These are phyloP conservation scores for Drosophila tanythrix DNA, from an alignment of 2,888 invertebrate genomes.

Conservation along the genomic window DNA sequence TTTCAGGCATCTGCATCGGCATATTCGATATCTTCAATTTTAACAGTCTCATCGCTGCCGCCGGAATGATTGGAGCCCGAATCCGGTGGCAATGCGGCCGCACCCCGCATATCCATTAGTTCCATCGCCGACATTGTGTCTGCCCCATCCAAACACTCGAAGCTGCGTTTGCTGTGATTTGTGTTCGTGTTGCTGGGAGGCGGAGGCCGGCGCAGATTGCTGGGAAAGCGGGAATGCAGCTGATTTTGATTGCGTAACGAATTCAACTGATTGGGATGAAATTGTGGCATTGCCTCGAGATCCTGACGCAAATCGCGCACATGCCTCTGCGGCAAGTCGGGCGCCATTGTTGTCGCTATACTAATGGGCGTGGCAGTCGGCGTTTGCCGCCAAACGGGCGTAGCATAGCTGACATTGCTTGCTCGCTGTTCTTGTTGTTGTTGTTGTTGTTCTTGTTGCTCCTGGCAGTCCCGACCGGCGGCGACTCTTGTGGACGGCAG, in stretches of 20 bases:
- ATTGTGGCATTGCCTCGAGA: constrained; percentile 80
- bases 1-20: constrained; percentile 83
- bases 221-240: constrained; percentile 53
- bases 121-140: constrained; percentile 70
- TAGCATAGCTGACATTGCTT: constrained; percentile 49
- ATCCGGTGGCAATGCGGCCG: constrained; percentile 62
- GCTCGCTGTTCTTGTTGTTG: constrained; percentile 34
- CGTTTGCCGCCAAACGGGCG: constrained; percentile 53
- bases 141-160: constrained; percentile 61
- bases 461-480: constrained; percentile 9
- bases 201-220: constrained; percentile 19
- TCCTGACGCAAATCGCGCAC: constrained; percentile 80
- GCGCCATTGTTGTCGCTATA: neutral
- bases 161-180: constrained; percentile 34
- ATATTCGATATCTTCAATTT: constrained; percentile 84
- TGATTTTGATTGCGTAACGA: constrained; percentile 62
- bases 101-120: constrained; percentile 73
- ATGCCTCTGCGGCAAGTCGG: constrained; percentile 56
- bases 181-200: constrained; percentile 13
- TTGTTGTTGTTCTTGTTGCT: constrained; percentile 24
- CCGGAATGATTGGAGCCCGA: constrained; percentile 85
- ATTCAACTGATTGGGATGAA: constrained; percentile 67
- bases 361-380: constrained; percentile 47
- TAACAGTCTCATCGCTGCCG: constrained; percentile 84
- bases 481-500: constrained; percentile 39